These are phyloP conservation scores for Jacana jacana DNA, from an alignment of 2,113 vertebrate species.

Conservation along the genomic window DNA sequence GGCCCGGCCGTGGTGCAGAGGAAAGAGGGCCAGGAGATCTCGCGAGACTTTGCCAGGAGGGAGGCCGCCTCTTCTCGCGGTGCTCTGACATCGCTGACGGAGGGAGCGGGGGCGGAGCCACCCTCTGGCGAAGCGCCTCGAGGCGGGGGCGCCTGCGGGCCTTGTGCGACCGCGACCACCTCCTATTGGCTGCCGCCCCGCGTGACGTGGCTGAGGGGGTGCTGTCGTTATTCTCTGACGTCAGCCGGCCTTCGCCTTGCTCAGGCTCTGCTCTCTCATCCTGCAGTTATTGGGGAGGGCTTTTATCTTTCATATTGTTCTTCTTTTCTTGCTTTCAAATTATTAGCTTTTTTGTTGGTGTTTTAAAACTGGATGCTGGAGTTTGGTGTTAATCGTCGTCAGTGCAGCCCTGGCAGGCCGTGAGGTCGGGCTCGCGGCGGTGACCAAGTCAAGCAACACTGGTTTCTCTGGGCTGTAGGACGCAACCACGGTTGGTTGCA, in stretches of 20 bases:
- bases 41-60: neutral
- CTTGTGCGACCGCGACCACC: no score
- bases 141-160: no score
- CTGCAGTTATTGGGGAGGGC: neutral
- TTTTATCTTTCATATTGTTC: fast-evolving
- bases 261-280: neutral
- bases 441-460: neutral
- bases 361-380: no score
- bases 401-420: fast-evolving
- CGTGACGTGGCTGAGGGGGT: neutral
- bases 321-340: neutral
- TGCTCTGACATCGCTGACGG: no score
- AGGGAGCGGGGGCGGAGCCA: neutral
- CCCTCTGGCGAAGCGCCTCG: no score
- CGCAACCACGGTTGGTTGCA: neutral
- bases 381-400: neutral
- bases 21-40: neutral
- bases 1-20: neutral
- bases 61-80: neutral
- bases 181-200: neutral
- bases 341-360: neutral
- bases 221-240: fast-evolving
- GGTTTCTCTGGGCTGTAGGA: neutral
- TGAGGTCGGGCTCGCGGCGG: neutral
- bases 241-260: neutral